A percentile compares a stretch with the other conserved stretches of the same genome.
Conservation (phyloP, 1,140 invertebrate species). For the Uloborus diversus region DNA sequence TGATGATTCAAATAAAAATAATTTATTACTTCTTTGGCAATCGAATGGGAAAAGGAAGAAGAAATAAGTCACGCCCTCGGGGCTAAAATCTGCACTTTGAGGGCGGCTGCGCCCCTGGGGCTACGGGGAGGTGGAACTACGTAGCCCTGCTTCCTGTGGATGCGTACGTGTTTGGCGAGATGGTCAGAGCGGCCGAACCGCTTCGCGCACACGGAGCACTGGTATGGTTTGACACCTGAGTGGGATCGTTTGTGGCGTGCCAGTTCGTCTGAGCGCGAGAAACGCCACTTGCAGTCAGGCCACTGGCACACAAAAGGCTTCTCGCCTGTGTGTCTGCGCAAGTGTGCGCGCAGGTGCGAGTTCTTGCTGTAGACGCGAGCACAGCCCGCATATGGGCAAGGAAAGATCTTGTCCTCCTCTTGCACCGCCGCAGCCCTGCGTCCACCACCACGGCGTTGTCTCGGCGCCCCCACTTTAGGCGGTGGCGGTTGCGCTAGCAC, state of each 20-base stretch:
- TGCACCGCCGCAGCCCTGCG: conserved; percentile 17
- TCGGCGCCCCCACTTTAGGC: background rate
- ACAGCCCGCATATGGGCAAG: conserved; percentile 72
- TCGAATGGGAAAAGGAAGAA: conserved; percentile 9
- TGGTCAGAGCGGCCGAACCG: conserved; percentile 90
- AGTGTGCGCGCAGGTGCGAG: conserved; percentile 92
- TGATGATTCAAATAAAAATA: conserved; percentile 40
- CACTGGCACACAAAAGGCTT: conserved; percentile 93
- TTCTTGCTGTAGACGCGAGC: conserved; percentile 87
- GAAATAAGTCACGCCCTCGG: conserved; percentile 16
- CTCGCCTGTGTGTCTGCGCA: conserved; percentile 91
- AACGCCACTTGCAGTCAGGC: conserved; percentile 91
- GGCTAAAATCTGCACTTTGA: conserved; percentile 49
- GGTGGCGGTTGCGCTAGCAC: background rate
- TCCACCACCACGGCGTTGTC: background rate
- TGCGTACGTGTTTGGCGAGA: conserved; percentile 86
- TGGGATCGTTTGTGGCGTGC: conserved; percentile 83
- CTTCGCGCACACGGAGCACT: conserved; percentile 83
- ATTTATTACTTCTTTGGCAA: conserved; percentile 53
- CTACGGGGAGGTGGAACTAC: conserved; percentile 36
- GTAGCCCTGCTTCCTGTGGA: conserved; percentile 70
- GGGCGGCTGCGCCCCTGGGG: background rate
- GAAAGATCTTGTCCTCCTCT: conserved; percentile 70
- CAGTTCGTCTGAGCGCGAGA: conserved; percentile 92
- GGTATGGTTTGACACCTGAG: conserved; percentile 86